Evolutionary conservation across 2,888 invertebrate species (phyloP), one percentile per base, ranked within the genome.

Genomic region (Melanchra persicariae): DNA sequence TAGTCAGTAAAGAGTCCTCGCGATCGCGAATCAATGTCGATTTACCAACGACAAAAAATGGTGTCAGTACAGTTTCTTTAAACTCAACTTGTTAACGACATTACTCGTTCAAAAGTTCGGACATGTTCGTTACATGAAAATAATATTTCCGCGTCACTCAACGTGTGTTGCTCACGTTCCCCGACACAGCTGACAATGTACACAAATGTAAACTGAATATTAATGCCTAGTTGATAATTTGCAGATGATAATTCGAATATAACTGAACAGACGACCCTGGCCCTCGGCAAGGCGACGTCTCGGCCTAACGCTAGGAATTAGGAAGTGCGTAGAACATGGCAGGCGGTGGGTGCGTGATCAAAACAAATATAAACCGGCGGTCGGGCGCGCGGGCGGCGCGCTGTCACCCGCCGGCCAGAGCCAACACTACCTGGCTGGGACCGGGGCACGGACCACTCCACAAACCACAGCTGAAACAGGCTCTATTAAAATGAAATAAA

Each of bases 341-440:
- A 93, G 87, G 82, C 88, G 75, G 83, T 78, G 83, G 79, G 78
- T 85, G 91, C 93, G 93, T 93, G 94, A 90, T 88, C 87, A 84
- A 83, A 88, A 88, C 89, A 91, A 91, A 93, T 93, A 93, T 91
- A 91, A 91, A 90, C 88, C 78, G 85, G 71, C 79, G 80, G 79
- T 40, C 40, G 68, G 19, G 83, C 85, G 84, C 84, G 82, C 85
- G 88, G 45, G 19, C 40, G 17, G 30, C 37, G n/a, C n/a, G n/a
- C 86, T 87, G 88, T 86, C 89, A 85, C 84, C 86, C 84, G 81
- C 84, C 82, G 83, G 59, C 34, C 73, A 47, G 52, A 51, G 73
- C 71, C 51, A 70, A 61, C 61, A 43, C 72, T 37, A 40, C 60
- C 67, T 52, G 71, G 79, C 60, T 40, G 43, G 43, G 43, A 17